Evolutionary conservation across 2,113 vertebrate genomes (phyloP), one percentile per base, ranked within the genome.

Genomic region (Corythoichthys intestinalis): DNA sequence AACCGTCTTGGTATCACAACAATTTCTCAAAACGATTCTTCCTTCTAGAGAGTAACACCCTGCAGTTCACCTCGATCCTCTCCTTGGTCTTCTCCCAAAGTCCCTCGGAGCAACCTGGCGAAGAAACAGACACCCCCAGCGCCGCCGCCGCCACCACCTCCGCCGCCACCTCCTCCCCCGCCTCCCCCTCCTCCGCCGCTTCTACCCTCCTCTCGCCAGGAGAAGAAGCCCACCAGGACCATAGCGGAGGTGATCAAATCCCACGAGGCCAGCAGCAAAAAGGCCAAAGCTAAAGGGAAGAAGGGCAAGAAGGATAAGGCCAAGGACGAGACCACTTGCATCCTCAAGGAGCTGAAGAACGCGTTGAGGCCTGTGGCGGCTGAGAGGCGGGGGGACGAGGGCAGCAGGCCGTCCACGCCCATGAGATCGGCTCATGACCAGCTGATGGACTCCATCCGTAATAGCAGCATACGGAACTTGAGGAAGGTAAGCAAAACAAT

Each of bases 391-490:
- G 76, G 71, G 58, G 95, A 96, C 73, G 95, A 96, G 37, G 78
- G 77, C 53, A 97, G 95, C 73, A 90, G 95, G 66, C 96, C 96
- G 0, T 94, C 96, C 20, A 98, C 96, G 0, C 97, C 97, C 0
- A 91, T 94, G 79, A 92, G 94, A 66, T 96, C 95, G 0, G 91
- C 92, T 44, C 97, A 95, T 4, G 94, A 96, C 70, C 93, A 94
- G 74, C 94, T 99, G 50, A 98, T 99, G 97, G 94, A 96, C 66
- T 92, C 95, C 14, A 99, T 99, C 74, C 93, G 94, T 41, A 83
- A 60, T 61, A 96, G 95, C 90, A 96, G 87, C 84, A 61, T 95
- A 13, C 91, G 85, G 76, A 90, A 87, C 38, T 88, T 99, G 54
- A 91, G 58, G 81, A 86, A 84, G 92, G 97, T 97, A 74, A 94